A percentile compares a stretch with the other conserved stretches of the same genome.
Evolutionary conservation across 2,797 vertebrate species (phyloP).

Genomic region (Huso huso): DNA sequence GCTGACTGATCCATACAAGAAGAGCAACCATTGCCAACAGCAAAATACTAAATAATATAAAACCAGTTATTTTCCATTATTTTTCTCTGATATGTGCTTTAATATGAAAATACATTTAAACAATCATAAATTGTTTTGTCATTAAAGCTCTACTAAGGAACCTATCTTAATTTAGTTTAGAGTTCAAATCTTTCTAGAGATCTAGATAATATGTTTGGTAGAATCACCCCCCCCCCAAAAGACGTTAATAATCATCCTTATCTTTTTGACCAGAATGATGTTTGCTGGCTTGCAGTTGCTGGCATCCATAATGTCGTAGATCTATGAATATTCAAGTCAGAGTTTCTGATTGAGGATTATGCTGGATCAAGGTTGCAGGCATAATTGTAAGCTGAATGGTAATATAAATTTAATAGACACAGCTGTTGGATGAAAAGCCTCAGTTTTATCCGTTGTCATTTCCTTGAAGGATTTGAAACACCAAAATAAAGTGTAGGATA

Average conservation of each 20-base stretch:
- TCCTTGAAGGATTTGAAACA: conserved; percentile 63
- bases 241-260: conserved; percentile 56
- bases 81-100: no score
- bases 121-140: no score
- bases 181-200: no score
- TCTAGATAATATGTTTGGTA: no score
- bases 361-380: conserved; percentile 52
- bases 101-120: no score
- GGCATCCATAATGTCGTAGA: conserved; percentile 43
- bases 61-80: no score
- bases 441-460: conserved; percentile 56
- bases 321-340: conserved; percentile 59
- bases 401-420: conserved; percentile 16
- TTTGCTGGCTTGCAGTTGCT: conserved; percentile 49
- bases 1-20: conserved; percentile 62
- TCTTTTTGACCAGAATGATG: conserved; percentile 57
- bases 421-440: conserved; percentile 52
- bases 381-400: conserved; percentile 16
- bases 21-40: conserved; percentile 59
- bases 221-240: no score
- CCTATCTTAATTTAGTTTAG: no score
- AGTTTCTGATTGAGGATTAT: conserved; percentile 41
- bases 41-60: conserved; percentile 8
- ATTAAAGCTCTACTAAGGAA: no score
- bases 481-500: not conserved